phyloP scores from a whole-genome alignment of 1,140 invertebrate species.

The Ceratina australensis region DNA sequence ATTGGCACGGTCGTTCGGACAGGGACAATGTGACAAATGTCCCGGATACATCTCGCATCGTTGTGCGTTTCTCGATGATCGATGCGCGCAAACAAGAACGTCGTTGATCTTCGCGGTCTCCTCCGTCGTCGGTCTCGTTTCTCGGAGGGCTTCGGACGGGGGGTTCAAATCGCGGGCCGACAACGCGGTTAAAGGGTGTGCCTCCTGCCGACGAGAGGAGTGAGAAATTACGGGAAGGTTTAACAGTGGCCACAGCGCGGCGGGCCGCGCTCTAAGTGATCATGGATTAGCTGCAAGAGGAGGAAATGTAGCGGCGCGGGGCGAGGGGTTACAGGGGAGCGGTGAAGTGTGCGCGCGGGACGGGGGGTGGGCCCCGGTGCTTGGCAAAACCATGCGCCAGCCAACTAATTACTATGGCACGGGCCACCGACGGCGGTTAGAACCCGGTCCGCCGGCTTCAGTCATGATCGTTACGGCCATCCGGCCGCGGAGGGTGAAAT shows the following conservation, averaged over 20 bases:
- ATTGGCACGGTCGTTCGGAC: neutral
- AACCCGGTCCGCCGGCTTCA: conserved; percentile 41
- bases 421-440: conserved; percentile 50
- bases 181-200: conserved; percentile 36
- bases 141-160: no score
- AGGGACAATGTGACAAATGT: neutral
- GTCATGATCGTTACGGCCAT: conserved; percentile 61
- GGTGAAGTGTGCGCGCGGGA: neutral
- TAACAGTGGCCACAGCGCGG: conserved; percentile 65
- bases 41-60: neutral
- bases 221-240: conserved; percentile 64
- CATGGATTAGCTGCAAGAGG: conserved; percentile 61
- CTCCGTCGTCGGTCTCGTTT: neutral
- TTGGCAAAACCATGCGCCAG: conserved; percentile 57
- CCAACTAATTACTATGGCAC: conserved; percentile 64
- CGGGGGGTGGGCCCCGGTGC: neutral
- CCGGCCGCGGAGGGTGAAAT: conserved; percentile 43
- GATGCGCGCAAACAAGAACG: neutral
- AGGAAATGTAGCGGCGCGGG: conserved; percentile 34
- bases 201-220: conserved; percentile 37
- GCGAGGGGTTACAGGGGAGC: neutral
- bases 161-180: neutral
- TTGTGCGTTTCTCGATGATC: conserved; percentile 9
- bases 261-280: conserved; percentile 59
- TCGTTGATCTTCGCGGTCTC: conserved; percentile 26